These are phyloP conservation scores for Bolinopsis microptera DNA, from an alignment of 37 sponge, comb jelly and placozoan species.

Conservation along the genomic window DNA sequence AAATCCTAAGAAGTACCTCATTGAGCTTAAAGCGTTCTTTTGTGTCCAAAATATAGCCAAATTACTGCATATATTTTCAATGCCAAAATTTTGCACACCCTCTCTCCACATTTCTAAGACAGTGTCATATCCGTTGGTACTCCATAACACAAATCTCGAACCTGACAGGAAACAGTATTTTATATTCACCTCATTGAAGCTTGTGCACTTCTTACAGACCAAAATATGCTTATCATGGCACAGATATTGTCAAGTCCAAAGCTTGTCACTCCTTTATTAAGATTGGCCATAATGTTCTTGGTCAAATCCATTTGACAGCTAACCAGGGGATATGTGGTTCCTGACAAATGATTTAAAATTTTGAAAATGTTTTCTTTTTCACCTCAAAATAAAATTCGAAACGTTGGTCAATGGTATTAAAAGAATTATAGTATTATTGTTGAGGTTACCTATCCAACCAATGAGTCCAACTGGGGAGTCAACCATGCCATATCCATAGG, in stretches of 20 bases:
- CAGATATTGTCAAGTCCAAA: conserved; percentile 28
- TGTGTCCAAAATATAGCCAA: not conserved
- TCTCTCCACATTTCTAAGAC: not conserved
- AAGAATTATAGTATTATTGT: not conserved
- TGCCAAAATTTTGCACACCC: not conserved
- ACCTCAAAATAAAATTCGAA: no score
- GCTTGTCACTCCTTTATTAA: not conserved
- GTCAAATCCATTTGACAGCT: not conserved
- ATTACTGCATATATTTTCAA: not conserved
- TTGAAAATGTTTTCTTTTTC: not conserved
- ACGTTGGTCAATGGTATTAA: no score
- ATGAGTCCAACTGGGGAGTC: conserved; percentile 23
- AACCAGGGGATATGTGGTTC: not conserved
- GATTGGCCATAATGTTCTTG: not conserved
- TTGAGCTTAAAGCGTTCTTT: not conserved
- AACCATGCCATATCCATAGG: not conserved
- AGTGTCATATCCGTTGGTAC: not conserved
- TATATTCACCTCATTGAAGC: conserved; percentile 6
- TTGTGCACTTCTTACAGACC: not conserved
- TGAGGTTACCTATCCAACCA: conserved; percentile 22
- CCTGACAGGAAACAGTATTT: not conserved
- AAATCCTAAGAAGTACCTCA: not conserved
- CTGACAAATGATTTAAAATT: no score
- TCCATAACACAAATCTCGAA: not conserved
- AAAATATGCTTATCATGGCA: not conserved